Conservation (phyloP, 2,113 vertebrate genomes). For the Platanista minor region DNA sequence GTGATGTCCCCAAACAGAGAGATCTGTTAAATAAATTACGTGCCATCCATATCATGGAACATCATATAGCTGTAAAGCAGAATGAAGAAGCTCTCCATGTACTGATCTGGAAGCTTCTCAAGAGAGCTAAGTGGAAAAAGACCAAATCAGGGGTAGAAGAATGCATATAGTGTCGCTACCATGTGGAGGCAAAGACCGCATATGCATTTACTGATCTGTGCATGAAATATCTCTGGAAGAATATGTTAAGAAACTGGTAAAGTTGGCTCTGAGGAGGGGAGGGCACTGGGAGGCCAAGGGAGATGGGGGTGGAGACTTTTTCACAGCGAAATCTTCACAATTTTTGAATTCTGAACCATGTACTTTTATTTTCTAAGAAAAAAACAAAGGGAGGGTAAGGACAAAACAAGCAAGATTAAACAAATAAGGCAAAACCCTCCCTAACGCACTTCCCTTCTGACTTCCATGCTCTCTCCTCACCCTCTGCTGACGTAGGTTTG, state of each 20-base stretch:
- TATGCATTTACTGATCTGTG: neutral
- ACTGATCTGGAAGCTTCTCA: neutral
- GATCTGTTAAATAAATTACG: neutral
- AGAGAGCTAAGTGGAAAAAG: neutral
- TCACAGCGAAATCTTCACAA: neutral
- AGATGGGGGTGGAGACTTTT: neutral
- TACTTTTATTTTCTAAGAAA: neutral
- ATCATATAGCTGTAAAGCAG: neutral
- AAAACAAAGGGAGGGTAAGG: neutral
- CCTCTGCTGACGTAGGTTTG: neutral
- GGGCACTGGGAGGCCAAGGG: neutral
- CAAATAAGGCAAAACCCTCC: neutral
- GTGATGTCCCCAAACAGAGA: neutral
- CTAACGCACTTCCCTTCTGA: neutral
- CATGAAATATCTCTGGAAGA: neutral
- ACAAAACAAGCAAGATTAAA: neutral
- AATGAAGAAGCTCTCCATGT: neutral
- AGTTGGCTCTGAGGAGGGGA: neutral
- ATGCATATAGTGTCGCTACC: rapidly evolving
- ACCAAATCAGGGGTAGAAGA: neutral
- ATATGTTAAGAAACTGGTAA: neutral
- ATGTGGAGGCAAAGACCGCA: rapidly evolving
- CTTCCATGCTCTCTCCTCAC: neutral
- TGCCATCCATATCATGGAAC: neutral
- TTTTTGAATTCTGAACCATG: neutral